These are phyloP conservation scores for Dermochelys coriacea DNA, from an alignment of 2,797 vertebrate species.

Conservation along the genomic window DNA sequence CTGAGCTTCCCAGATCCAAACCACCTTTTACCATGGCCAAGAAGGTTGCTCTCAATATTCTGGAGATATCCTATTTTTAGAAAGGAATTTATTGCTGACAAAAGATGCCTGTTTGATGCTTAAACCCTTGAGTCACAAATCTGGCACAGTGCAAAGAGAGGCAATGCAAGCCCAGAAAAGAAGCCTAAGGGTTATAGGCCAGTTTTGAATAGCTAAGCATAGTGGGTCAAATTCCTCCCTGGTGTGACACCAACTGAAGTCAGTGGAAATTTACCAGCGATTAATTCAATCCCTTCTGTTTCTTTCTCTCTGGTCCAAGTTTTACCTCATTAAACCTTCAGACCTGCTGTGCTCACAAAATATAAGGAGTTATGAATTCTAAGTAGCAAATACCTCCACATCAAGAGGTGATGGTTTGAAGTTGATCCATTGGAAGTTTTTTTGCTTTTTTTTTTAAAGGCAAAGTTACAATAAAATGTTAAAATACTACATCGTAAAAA, in stretches of 20 bases:
- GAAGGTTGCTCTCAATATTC: neutral
- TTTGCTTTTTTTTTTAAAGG: neutral
- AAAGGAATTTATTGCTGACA: neutral
- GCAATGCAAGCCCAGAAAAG: neutral
- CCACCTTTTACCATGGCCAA: neutral
- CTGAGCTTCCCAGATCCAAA: neutral
- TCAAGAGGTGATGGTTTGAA: neutral
- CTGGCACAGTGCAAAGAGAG: neutral
- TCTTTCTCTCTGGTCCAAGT: neutral
- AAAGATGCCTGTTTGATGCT: neutral
- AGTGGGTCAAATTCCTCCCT: neutral
- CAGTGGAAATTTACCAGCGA: neutral
- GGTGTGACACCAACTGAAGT: neutral
- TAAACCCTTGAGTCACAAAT: neutral
- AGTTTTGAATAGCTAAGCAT: neutral
- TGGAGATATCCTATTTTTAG: neutral
- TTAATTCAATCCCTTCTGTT: neutral
- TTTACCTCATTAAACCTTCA: neutral
- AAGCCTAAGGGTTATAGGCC: neutral
- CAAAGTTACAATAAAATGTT: neutral
- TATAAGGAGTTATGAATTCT: neutral
- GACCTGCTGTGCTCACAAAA: neutral
- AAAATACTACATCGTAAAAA: neutral
- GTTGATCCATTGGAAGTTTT: neutral
- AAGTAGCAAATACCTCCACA: neutral